A percentile compares a stretch with the other conserved stretches of the same genome.
Evolutionary conservation across 2,113 vertebrate species (phyloP).

Genomic region (Xerus inauris): DNA sequence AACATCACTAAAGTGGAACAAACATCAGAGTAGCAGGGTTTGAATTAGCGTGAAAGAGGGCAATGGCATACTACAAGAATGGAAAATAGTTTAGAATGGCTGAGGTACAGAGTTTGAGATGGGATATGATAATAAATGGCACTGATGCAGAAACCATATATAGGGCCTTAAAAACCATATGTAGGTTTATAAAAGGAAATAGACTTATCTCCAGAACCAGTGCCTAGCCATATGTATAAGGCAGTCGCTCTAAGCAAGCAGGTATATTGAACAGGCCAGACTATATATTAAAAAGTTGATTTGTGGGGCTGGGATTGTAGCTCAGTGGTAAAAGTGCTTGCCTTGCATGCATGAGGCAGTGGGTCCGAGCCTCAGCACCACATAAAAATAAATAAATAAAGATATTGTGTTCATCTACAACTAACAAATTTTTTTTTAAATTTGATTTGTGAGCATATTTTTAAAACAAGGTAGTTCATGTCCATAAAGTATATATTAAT

Average conservation of each 20-base stretch:
- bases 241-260: not conserved
- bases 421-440: no score
- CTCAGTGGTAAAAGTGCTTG: no score
- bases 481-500: not conserved
- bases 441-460: not conserved
- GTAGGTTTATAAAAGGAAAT: not conserved
- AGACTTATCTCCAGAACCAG: not conserved
- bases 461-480: conserved; percentile 31
- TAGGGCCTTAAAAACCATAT: not conserved
- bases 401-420: no score
- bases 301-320: no score
- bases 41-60: not conserved
- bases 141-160: not conserved
- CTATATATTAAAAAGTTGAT: conserved; percentile 1
- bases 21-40: not conserved
- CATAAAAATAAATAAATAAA: no score
- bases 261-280: conserved; percentile 1
- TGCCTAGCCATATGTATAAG: not conserved
- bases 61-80: not conserved
- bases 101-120: not conserved
- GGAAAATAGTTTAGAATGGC: not conserved
- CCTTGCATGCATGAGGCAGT: no score
- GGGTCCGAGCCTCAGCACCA: no score
- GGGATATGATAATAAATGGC: not conserved
- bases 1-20: not conserved